A percentile compares a stretch with the other conserved stretches of the same genome.
phyloP scores from a whole-genome alignment of 2,113 vertebrate genomes.

The Oceanites oceanicus region DNA sequence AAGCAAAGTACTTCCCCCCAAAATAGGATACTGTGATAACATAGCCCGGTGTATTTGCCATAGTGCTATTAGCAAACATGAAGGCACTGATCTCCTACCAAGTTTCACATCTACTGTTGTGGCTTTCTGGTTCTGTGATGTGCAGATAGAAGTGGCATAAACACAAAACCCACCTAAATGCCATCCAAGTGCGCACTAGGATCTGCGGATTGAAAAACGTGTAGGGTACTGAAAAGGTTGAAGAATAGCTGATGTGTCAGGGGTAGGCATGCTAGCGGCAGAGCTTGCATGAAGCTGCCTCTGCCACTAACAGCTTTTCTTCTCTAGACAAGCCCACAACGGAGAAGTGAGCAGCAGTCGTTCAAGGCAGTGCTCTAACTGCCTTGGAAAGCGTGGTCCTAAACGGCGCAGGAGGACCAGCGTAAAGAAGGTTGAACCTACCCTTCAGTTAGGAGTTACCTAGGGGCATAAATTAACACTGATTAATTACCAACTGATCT shows the following conservation, averaged over 20 bases:
- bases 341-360: neutral
- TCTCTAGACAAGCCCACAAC: neutral
- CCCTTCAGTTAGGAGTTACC: neutral
- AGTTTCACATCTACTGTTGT: neutral
- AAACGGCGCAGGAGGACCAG: neutral
- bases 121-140: neutral
- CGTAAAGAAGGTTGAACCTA: neutral
- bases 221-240: neutral
- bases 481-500: neutral
- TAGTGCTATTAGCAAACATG: neutral
- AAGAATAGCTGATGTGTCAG: neutral
- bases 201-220: neutral
- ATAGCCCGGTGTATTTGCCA: neutral
- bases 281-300: neutral
- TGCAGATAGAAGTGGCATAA: neutral
- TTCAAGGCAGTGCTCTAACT: neutral
- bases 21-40: neutral
- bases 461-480: neutral
- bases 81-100: neutral
- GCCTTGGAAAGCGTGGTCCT: neutral
- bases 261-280: fast-evolving
- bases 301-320: neutral
- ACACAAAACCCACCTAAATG: neutral
- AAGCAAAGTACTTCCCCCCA: neutral
- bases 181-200: neutral